Base-by-base conservation (phyloP, 2,888 invertebrate genomes). In the Colostygia pectinataria region DNA sequence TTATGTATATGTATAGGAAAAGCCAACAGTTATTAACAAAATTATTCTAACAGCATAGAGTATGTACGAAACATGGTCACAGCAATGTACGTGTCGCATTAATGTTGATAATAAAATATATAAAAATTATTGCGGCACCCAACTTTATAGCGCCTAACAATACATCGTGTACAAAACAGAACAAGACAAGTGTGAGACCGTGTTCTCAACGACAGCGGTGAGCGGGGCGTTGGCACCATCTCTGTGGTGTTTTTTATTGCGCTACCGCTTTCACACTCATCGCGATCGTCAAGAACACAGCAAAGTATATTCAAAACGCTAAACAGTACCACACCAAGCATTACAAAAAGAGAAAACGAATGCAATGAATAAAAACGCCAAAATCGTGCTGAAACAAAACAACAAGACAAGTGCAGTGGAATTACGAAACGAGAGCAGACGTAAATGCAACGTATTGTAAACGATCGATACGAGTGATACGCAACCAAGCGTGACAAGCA, bases 401-500 rank as follows among this genome's bases (percentile, higher is more conserved):
- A 45, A 63, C 62, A 57, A 61, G 57, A 66, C 46, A 58, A 61
- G 67, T 69, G 67, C 66, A 52, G 61, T 33, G 66, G 67, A 68
- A 73, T 70, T 66, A 65, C 24, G 32, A 68, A 66, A 67, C 63
- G 63, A 66, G 59, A 67, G 62, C 60, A 56, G 55, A 63, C 55
- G 57, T 52, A 61, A 65, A 63, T 65, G 66, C 65, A 67, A 65
- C 61, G 62, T 56, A 68, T 64, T 57, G 64, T 68, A 58, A 63
- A 61, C 61, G 58, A 48, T 63, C 59, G 59, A 68, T 60, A 62
- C 60, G 53, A 59, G 25, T 14, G 57, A 65, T 68, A 73, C 57
- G 65, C 66, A 61, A 62, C 74, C 68, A 78, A 79, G 81, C 83
- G 80, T 81, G 74, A 63, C 70, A 76, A 80, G 76, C 83, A 82